phyloP scores from a whole-genome alignment of 2,797 vertebrate genomes.

The Silurus aristotelis region DNA sequence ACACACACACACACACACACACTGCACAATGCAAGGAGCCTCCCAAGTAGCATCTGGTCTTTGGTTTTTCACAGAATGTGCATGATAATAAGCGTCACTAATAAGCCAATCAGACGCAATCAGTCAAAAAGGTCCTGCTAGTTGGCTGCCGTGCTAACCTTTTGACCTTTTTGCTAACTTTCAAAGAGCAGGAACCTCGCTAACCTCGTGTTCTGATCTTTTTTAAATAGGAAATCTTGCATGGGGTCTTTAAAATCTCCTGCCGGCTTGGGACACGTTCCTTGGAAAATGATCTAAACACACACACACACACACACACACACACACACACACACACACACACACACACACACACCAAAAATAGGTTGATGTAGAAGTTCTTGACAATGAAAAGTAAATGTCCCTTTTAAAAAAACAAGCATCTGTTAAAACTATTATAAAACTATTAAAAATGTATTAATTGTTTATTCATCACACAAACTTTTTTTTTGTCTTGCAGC shows the following conservation, averaged over 20 bases:
- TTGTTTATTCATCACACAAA: too few species aligned
- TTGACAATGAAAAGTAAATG: too few species aligned
- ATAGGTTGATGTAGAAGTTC: too few species aligned
- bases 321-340: too few species aligned
- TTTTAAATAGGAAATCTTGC: background rate
- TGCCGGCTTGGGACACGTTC: background rate
- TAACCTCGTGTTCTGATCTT: background rate
- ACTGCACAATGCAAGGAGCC: conserved; percentile 25
- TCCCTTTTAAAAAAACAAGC: too few species aligned
- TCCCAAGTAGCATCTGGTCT: conserved; percentile 39
- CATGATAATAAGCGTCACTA: conserved; percentile 40
- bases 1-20: too few species aligned
- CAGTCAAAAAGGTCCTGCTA: conserved; percentile 12
- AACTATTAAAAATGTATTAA: too few species aligned
- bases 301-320: background rate
- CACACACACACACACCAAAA: too few species aligned
- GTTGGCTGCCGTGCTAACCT: background rate
- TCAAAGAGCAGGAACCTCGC: background rate
- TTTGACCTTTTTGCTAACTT: background rate
- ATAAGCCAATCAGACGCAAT: conserved; percentile 55
- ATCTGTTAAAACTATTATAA: too few species aligned
- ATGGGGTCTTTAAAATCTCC: background rate
- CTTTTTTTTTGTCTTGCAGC: too few species aligned
- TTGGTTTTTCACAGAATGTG: conserved; percentile 48
- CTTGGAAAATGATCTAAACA: background rate